Percentiles rank a stretch among this genome's conserved stretches.
Conservation (phyloP, 2,888 invertebrate genomes). For the Diaphora mendica region DNA sequence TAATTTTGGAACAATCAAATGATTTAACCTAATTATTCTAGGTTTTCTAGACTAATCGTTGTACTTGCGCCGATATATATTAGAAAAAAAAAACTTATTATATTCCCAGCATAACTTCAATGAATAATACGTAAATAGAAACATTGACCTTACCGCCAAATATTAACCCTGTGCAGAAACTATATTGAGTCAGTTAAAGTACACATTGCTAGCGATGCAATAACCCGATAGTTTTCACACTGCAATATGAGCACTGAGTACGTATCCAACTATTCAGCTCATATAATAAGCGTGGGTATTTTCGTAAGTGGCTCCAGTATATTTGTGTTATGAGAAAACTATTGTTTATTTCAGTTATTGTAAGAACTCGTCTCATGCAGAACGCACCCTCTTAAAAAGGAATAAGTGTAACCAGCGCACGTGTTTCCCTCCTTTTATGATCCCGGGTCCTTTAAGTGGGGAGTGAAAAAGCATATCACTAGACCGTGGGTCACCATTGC, state of each 20-base stretch:
- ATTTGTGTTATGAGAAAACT: not conserved
- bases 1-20: too few relatives aligned
- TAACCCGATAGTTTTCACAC: not conserved
- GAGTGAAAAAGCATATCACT: too few relatives aligned
- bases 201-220: not conserved
- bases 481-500: too few relatives aligned
- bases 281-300: not conserved
- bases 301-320: not conserved
- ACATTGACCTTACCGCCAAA: not conserved
- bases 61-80: too few relatives aligned
- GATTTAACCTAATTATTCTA: too few relatives aligned
- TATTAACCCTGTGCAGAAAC: not conserved
- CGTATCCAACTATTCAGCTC: not conserved
- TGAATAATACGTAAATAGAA: too few relatives aligned
- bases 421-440: too few relatives aligned
- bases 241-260: not conserved
- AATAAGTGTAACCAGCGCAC: not conserved
- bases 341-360: not conserved
- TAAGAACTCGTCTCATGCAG: not conserved
- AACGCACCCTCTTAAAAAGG: not conserved
- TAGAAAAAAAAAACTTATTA: too few relatives aligned
- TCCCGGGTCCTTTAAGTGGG: too few relatives aligned
- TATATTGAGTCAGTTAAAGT: not conserved
- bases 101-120: too few relatives aligned
- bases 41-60: too few relatives aligned